Percentiles rank a stretch among this genome's conserved stretches.
Evolutionary conservation across 2,113 vertebrate species (phyloP).

Genomic region (Paratilapia polleni): DNA sequence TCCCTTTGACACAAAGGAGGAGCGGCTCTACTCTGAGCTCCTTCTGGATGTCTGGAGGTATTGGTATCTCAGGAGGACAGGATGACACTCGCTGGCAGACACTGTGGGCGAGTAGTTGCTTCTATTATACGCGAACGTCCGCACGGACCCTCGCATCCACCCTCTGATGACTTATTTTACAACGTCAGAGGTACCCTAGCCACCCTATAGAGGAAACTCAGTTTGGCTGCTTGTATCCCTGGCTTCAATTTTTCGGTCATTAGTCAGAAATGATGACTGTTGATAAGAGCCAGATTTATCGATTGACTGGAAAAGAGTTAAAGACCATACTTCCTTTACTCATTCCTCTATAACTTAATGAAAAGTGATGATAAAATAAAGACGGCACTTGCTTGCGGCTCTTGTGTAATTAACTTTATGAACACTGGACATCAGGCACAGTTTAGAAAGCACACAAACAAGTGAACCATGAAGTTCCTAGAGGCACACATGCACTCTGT

Average conservation of each 20-base stretch:
- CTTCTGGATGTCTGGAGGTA: background rate
- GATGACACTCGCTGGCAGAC: rapidly evolving
- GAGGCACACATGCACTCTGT: constrained; percentile 14
- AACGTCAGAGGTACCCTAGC: background rate
- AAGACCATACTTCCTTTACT: background rate
- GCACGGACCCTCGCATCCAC: no score
- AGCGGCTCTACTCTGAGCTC: background rate
- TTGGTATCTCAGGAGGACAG: rapidly evolving
- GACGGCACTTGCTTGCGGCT: background rate
- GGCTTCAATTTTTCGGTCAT: background rate
- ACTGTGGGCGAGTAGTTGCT: no score
- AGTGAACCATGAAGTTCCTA: constrained; percentile 40
- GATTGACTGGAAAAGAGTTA: background rate
- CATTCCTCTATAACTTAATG: background rate
- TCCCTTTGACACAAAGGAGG: background rate
- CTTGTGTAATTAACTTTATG: background rate
- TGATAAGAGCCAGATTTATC: background rate
- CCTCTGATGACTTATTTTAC: background rate
- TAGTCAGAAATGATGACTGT: background rate
- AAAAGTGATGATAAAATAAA: background rate
- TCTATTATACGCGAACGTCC: no score
- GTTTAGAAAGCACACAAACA: constrained; percentile 46
- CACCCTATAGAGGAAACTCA: background rate
- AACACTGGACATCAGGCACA: background rate
- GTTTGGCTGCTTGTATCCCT: background rate